phyloP scores from a whole-genome alignment of 2,888 invertebrate species.

The Polymixis flavicincta region DNA sequence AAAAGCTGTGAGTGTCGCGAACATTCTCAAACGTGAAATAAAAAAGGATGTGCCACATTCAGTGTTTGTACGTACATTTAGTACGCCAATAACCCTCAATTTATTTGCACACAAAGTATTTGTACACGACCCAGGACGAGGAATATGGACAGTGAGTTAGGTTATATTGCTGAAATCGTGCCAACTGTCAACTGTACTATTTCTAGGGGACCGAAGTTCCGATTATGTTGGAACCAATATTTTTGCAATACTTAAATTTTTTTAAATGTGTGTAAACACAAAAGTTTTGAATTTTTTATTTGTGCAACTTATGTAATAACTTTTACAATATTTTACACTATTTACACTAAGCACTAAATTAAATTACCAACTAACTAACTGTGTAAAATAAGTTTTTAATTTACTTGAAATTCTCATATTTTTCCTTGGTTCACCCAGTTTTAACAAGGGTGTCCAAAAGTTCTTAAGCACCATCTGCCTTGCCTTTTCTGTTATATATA shows the following conservation, averaged over 20 bases:
- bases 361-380: no score
- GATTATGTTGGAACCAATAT: background rate
- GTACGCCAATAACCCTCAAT: conserved; percentile 8
- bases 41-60: conserved; percentile 11
- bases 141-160: conserved; percentile 1
- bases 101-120: conserved; percentile 20
- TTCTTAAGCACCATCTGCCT: background rate
- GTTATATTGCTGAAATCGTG: background rate
- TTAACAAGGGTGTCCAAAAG: background rate
- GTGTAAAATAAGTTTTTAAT: background rate
- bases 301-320: no score
- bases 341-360: no score
- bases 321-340: no score
- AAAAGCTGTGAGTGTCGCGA: conserved; percentile 3
- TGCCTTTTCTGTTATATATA: background rate
- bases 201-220: background rate
- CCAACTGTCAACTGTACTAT: background rate
- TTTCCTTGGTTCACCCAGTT: background rate
- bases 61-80: conserved; percentile 1
- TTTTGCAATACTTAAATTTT: background rate
- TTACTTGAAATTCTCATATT: background rate
- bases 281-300: no score
- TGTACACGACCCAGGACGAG: background rate
- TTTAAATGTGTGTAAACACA: no score
- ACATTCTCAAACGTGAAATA: conserved; percentile 2